phyloP scores from a whole-genome alignment of 1,140 invertebrate genomes.

The Drosophila nigrodunni region DNA sequence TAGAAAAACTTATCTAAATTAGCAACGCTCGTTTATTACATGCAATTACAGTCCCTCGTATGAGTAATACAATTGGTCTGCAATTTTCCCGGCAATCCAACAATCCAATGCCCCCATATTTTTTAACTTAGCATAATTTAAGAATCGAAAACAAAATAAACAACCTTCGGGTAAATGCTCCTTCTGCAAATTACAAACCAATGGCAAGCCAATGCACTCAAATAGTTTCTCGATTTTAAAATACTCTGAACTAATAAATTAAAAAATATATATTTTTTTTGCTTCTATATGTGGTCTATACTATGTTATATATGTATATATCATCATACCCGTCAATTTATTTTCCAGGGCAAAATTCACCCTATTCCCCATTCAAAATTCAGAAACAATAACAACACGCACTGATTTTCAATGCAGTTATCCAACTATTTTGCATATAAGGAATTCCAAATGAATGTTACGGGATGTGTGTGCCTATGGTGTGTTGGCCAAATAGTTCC shows the following conservation, averaged over 20 bases:
- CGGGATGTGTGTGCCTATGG: conserved; percentile 8
- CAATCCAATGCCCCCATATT: conserved; percentile 39
- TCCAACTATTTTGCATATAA: conserved; percentile 44
- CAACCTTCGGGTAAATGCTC: background rate
- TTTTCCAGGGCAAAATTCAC: too few relatives aligned
- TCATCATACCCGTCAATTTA: too few relatives aligned
- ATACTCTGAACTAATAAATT: too few relatives aligned
- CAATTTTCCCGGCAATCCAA: conserved; percentile 51
- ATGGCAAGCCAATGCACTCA: background rate
- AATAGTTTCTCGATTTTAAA: too few relatives aligned
- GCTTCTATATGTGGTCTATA: too few relatives aligned
- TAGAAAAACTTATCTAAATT: conserved; percentile 75
- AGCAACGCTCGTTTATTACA: conserved; percentile 62
- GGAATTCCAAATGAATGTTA: conserved; percentile 50
- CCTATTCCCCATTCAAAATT: conserved; percentile 13
- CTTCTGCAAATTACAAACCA: conserved; percentile 4
- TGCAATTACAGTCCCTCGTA: conserved; percentile 69
- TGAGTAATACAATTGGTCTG: conserved; percentile 66
- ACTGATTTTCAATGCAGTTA: conserved; percentile 44
- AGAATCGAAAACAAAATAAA: conserved; percentile 30
- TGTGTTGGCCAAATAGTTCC: conserved; percentile 21
- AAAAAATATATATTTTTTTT: too few relatives aligned
- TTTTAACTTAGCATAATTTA: conserved; percentile 71
- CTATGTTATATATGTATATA: too few relatives aligned
- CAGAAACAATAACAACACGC: conserved; percentile 27